Conservation (phyloP, 2,113 vertebrate genomes). For the Gallinago paraguaiae region DNA sequence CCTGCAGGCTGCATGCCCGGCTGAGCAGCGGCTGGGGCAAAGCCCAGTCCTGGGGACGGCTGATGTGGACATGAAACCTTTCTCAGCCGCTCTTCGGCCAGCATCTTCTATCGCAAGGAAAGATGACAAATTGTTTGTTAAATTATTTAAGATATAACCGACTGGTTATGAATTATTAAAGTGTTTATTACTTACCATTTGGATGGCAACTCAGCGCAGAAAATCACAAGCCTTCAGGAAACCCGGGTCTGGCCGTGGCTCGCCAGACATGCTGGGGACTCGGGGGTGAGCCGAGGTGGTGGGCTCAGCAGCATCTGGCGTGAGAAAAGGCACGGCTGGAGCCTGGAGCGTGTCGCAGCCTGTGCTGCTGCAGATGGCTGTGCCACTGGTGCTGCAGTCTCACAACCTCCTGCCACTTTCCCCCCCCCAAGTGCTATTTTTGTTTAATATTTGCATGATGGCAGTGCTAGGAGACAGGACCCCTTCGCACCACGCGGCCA, state of each 20-base stretch:
- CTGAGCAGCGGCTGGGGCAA: background rate
- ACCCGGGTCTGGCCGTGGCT: background rate
- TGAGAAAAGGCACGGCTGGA: conserved; percentile 45
- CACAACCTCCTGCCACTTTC: background rate
- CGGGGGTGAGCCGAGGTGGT: background rate
- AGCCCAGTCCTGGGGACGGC: background rate
- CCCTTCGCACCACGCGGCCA: background rate
- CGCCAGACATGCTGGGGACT: background rate
- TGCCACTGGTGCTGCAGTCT: background rate
- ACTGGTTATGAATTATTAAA: conserved; percentile 59
- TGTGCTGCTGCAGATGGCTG: background rate
- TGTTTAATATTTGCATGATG: background rate
- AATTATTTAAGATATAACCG: conserved; percentile 58
- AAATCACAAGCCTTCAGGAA: conserved; percentile 50
- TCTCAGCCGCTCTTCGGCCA: background rate
- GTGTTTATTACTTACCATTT: conserved; percentile 61
- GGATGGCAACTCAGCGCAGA: conserved; percentile 16
- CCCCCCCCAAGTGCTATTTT: background rate
- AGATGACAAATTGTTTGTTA: conserved; percentile 53
- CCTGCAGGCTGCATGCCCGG: background rate
- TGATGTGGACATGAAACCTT: background rate
- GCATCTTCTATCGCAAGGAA: background rate
- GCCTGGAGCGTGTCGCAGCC: background rate
- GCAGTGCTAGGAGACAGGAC: background rate
- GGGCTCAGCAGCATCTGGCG: background rate